Percentiles rank a stretch among this genome's conserved stretches.
These are phyloP conservation scores for Romanomermis culicivorax DNA, from an alignment of 2,888 invertebrate species.

Conservation along the genomic window DNA sequence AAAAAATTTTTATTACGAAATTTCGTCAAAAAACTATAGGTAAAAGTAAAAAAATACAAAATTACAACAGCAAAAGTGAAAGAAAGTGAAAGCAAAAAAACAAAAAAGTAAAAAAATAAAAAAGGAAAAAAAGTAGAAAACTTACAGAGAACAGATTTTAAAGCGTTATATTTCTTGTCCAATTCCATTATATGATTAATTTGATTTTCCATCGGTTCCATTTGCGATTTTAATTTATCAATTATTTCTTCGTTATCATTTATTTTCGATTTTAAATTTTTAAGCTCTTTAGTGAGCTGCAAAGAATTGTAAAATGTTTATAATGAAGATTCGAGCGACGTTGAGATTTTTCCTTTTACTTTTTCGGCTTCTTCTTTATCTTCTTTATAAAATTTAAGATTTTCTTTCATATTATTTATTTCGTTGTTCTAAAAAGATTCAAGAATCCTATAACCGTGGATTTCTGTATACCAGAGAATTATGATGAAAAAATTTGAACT, in stretches of 20 bases:
- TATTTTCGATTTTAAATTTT: too few species aligned
- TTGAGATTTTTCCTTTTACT: too few species aligned
- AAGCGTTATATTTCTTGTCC: background rate
- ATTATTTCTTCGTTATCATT: slow-evolving; percentile 37
- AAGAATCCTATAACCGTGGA: background rate
- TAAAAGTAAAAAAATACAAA: background rate
- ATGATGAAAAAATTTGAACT: too few species aligned
- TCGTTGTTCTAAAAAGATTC: slow-evolving; percentile 12
- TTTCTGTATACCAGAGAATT: background rate
- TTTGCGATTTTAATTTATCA: slow-evolving; percentile 31
- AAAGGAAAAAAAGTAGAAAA: background rate
- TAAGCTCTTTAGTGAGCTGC: too few species aligned
- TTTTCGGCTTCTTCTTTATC: slow-evolving; percentile 29
- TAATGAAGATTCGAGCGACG: too few species aligned
- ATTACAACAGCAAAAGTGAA: background rate
- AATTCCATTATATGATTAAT: background rate
- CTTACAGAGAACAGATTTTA: background rate
- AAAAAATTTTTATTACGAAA: too few species aligned
- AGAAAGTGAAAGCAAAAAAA: background rate
- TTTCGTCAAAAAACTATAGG: too few species aligned
- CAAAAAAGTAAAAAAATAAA: background rate
- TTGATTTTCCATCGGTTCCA: slow-evolving; percentile 32
- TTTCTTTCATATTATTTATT: slow-evolving; percentile 22
- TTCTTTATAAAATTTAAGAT: slow-evolving; percentile 27
- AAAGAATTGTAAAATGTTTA: too few species aligned